Base-by-base conservation (phyloP, 2,888 invertebrate genomes). In the Alentia gelatinosa region DNA sequence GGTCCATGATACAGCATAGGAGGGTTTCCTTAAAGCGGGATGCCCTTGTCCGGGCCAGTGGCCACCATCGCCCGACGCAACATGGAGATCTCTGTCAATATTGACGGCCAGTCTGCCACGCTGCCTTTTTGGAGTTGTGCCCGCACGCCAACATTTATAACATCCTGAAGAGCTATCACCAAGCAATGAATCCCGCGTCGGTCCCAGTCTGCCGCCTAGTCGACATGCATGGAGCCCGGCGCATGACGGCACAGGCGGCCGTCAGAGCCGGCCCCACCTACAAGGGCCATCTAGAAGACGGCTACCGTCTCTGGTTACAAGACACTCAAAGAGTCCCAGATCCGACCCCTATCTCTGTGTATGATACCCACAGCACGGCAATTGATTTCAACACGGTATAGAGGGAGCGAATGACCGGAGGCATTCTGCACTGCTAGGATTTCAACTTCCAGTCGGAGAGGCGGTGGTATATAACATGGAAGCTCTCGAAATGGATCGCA, bases 1-100 rank as follows among this genome's bases (percentile, higher is more conserved):
- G 83, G 83, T 37, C 83, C 83, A 37, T 83, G 83, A 83, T 40
- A 40, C 39, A 30, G 83, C 83, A 83, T 83, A 83, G 83, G 40
- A 26, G 1, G 39, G 7, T 83, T 83, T 40, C 40, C 83, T 83
- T 83, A 83, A 83, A 35, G 83, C 83, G 15, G 12, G 26, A 35
- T 12, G 26, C 83, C 39, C 83, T 39, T 83, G n/a, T n/a, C 12
- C n/a, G 37, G 83, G 37, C 37, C 35, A 35, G n/a, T 40, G 39
- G 37, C 83, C n/a, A 26, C 83, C 23, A 12, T 83, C 30, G 30
- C 37, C 23, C 68, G 7, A 68, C 39, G 19, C 79, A 79, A 39
- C 37, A 35, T 35, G 37, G 26, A 83, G 39, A 83, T 83, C 39
- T 83, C n/a, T n/a, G 83, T 40, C 23, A 83, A 83, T 83, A 83